Evolutionary conservation across 2,797 vertebrate species (phyloP).

Genomic region (Monodelphis domestica): DNA sequence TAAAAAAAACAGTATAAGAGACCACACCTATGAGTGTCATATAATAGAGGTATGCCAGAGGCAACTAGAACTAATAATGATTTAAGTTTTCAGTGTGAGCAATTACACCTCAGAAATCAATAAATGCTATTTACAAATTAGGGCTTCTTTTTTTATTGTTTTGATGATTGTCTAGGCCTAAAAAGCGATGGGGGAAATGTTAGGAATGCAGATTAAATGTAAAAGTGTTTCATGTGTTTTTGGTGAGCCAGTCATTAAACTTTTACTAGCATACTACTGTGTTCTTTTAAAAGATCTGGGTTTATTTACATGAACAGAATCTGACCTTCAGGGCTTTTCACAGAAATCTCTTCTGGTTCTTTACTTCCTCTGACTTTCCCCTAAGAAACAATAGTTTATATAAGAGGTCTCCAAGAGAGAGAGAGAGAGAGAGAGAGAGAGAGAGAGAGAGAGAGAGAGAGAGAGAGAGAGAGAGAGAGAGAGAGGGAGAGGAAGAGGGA

Average conservation of each 20-base stretch:
- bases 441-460: too few relatives aligned
- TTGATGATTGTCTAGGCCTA: neutral
- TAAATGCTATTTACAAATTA: neutral
- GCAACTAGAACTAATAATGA: neutral
- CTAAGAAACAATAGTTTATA: neutral
- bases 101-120: neutral
- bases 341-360: neutral
- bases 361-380: neutral
- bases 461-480: too few relatives aligned
- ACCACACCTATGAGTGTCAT: neutral
- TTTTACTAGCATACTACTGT: neutral
- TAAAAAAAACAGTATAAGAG: too few relatives aligned
- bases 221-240: neutral
- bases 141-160: neutral
- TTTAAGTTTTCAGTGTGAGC: neutral
- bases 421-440: too few relatives aligned
- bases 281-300: neutral
- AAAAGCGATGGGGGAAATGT: neutral
- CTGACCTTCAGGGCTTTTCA: neutral
- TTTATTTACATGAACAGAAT: neutral
- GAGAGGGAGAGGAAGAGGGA: too few relatives aligned
- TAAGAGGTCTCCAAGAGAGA: too few relatives aligned
- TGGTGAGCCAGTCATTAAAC: neutral
- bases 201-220: neutral
- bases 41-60: neutral